Evolutionary conservation across 2,888 invertebrate genomes (phyloP).

Genomic region (Apodemia mormo): DNA sequence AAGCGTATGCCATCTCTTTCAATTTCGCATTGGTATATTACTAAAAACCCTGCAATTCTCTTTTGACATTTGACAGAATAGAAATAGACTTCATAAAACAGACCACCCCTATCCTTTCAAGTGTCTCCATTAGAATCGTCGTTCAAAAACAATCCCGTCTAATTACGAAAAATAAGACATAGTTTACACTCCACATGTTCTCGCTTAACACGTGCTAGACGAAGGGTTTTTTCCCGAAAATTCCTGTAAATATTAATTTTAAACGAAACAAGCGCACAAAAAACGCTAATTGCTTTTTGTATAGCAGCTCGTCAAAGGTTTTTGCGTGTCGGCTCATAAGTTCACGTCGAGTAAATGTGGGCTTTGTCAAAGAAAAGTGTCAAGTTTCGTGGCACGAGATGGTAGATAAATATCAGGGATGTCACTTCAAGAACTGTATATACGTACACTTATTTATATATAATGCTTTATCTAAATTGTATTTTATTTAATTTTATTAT

Average conservation of each 20-base stretch:
- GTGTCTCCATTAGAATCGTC: slow-evolving; percentile 37
- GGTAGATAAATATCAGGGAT: slow-evolving; percentile 67
- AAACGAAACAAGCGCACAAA: slow-evolving; percentile 61
- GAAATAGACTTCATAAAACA: slow-evolving; percentile 23
- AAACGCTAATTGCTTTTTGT: slow-evolving; percentile 79
- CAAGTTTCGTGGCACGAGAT: slow-evolving; percentile 80
- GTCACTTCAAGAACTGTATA: slow-evolving; percentile 34
- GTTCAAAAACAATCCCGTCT: slow-evolving; percentile 67
- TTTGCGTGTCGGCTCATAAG: slow-evolving; percentile 64
- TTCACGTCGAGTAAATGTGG: slow-evolving; percentile 73
- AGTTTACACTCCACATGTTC: slow-evolving; percentile 65
- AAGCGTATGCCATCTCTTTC: neutral
- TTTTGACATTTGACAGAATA: neutral
- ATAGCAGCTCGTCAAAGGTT: slow-evolving; percentile 52
- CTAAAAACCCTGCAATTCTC: neutral
- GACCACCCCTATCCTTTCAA: slow-evolving; percentile 61
- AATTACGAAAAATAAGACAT: slow-evolving; percentile 80
- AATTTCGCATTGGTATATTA: neutral
- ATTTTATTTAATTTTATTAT: too few species aligned
- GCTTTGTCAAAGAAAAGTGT: slow-evolving; percentile 80
- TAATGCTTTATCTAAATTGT: too few species aligned
- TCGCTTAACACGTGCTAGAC: slow-evolving; percentile 73
- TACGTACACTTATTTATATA: neutral
- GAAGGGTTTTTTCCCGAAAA: slow-evolving; percentile 52
- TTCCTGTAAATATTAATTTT: slow-evolving; percentile 77